Conservation (phyloP, 2,113 vertebrate species). For the Seriola rivoliana region DNA sequence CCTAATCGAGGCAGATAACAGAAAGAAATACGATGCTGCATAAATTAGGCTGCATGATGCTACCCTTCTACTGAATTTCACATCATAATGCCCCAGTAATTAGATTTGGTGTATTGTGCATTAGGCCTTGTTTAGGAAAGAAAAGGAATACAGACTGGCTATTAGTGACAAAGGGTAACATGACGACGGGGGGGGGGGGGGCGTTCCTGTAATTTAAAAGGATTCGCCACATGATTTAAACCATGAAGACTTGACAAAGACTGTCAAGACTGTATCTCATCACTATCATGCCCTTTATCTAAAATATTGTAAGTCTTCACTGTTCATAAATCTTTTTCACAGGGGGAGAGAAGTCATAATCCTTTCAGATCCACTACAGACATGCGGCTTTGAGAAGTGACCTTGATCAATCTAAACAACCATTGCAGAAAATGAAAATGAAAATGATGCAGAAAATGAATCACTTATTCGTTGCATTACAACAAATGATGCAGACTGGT, state of each 20-base stretch:
- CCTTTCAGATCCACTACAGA: constrained; percentile 23
- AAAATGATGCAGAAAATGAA: not conserved
- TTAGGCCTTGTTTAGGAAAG: constrained; percentile 75
- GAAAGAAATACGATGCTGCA: constrained; percentile 81
- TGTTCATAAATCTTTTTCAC: constrained; percentile 17
- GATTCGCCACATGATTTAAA: constrained; percentile 30
- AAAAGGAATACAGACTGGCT: constrained; percentile 65
- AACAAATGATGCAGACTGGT: constrained; percentile 20
- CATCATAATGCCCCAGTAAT: constrained; percentile 82
- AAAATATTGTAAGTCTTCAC: constrained; percentile 8
- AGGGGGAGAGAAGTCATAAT: constrained; percentile 1
- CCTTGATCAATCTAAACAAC: constrained; percentile 8
- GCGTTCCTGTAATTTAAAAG: constrained; percentile 20
- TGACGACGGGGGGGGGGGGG: constrained; percentile 16
- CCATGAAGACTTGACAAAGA: constrained; percentile 25
- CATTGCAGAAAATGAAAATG: not conserved
- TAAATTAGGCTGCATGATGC: constrained; percentile 75
- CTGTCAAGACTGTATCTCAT: not conserved
- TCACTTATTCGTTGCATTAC: not conserved
- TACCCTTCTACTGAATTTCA: constrained; percentile 76
- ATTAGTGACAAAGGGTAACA: constrained; percentile 47
- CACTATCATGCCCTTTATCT: not conserved
- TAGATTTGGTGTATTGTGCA: constrained; percentile 78
- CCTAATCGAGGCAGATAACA: constrained; percentile 73
- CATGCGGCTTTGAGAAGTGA: constrained; percentile 17